These are phyloP conservation scores for Calameuta idolon DNA, from an alignment of 2,888 invertebrate species.

Conservation along the genomic window DNA sequence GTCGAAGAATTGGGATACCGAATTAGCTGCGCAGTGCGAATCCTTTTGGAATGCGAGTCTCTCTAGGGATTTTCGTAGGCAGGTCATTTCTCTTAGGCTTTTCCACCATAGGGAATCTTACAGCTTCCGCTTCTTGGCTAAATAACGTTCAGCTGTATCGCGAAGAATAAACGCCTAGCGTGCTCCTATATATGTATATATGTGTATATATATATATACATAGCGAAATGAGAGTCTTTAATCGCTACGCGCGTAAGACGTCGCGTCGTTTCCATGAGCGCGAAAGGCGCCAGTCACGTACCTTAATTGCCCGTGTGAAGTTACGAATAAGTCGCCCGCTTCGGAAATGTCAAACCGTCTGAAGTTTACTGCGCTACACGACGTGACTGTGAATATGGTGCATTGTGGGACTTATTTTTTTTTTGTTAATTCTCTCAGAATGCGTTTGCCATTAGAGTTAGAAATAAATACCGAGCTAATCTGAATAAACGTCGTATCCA, in stretches of 20 bases:
- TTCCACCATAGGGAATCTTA: background rate
- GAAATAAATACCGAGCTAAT: background rate
- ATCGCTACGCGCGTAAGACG: constrained; percentile 37
- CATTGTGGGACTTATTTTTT: background rate
- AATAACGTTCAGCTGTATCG: background rate
- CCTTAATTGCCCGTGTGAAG: constrained; percentile 54
- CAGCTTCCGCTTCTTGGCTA: background rate
- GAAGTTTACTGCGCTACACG: background rate
- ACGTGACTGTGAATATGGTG: background rate
- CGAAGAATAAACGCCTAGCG: background rate
- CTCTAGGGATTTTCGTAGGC: background rate
- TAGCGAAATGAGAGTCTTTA: constrained; percentile 42
- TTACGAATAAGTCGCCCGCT: background rate
- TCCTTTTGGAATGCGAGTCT: background rate
- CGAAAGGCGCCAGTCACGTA: constrained; percentile 58
- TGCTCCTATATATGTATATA: background rate
- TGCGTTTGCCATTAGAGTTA: background rate
- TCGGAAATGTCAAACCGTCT: background rate
- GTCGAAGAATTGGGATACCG: background rate
- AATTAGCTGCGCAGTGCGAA: background rate
- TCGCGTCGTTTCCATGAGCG: constrained; percentile 44
- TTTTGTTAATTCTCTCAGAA: background rate
- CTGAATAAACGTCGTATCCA: background rate
- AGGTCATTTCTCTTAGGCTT: background rate
- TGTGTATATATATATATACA: background rate